Evolutionary conservation across 2,113 vertebrate genomes (phyloP).

Genomic region (Fregata magnificens): DNA sequence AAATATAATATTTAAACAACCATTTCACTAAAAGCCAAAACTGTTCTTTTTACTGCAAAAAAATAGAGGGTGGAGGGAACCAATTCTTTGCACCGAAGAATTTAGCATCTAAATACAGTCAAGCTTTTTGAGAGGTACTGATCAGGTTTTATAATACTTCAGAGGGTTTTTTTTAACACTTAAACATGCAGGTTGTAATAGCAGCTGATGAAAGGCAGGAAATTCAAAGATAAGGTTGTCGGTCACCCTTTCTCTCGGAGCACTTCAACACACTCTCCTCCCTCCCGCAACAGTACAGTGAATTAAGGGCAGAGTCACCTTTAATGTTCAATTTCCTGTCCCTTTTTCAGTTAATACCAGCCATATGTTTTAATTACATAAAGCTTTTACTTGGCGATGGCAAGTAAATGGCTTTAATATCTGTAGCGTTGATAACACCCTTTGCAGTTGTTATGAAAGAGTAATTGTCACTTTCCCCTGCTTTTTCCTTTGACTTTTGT

Average conservation of each 20-base stretch:
- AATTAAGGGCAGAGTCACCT: not conserved
- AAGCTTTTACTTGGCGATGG: conserved; percentile 9
- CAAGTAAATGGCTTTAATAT: conserved; percentile 41
- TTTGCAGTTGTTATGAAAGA: conserved; percentile 12
- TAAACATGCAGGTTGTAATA: not conserved
- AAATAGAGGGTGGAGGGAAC: not conserved
- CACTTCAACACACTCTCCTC: not conserved
- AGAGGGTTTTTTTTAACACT: not conserved
- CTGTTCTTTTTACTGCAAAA: not conserved
- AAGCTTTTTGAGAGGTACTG: not conserved
- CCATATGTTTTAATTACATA: conserved; percentile 30
- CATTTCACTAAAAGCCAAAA: not conserved
- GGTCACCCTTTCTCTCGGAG: not conserved
- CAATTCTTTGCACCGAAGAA: not conserved
- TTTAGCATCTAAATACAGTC: not conserved
- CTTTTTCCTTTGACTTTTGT: not conserved
- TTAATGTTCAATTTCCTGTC: conserved; percentile 48
- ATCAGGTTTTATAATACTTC: not conserved
- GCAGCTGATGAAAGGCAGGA: not conserved
- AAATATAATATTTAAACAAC: not conserved
- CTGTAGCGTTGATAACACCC: not conserved
- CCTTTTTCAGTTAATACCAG: not conserved
- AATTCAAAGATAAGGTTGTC: not conserved
- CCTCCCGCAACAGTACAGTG: not conserved
- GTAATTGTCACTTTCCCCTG: not conserved